A percentile compares a stretch with the other conserved stretches of the same genome.
These are phyloP conservation scores for Salticus scenicus DNA, from an alignment of 2,888 invertebrate species.

Conservation along the genomic window DNA sequence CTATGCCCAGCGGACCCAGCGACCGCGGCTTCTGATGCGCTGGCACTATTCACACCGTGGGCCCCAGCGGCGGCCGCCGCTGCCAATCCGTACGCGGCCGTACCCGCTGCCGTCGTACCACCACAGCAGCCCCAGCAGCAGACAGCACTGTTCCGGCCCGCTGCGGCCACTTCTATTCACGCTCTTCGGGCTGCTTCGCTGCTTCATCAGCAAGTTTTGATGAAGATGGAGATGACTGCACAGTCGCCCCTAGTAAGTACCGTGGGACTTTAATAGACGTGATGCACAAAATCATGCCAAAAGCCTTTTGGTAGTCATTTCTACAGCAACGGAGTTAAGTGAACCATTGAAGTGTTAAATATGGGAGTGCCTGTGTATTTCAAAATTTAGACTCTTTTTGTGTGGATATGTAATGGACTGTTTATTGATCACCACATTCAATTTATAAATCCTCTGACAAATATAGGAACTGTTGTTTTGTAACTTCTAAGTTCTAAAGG, in stretches of 20 bases:
- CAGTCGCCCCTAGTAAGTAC: constrained; percentile 60
- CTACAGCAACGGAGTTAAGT: too few species aligned
- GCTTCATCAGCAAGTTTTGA: constrained; percentile 64
- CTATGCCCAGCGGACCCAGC: constrained; percentile 45
- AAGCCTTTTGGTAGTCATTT: too few species aligned
- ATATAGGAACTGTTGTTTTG: too few species aligned
- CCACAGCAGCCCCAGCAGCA: constrained; percentile 37
- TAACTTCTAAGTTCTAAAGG: too few species aligned
- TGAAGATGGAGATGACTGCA: constrained; percentile 65
- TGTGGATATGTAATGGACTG: too few species aligned
- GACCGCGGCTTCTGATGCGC: constrained; percentile 31
- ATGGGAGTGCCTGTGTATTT: too few species aligned
- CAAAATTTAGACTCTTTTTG: too few species aligned
- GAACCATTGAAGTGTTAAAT: too few species aligned
- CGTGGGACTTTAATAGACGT: too few species aligned
- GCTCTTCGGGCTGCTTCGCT: constrained; percentile 38
- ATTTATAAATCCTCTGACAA: too few species aligned
- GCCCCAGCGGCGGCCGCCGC: constrained; percentile 40
- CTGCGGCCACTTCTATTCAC: constrained; percentile 55
- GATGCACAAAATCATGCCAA: too few species aligned
- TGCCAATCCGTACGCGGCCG: constrained; percentile 40
- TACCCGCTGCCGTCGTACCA: constrained; percentile 45
- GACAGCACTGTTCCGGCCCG: constrained; percentile 42
- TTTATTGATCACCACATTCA: too few species aligned
- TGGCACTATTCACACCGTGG: constrained; percentile 56